Evolutionary conservation across 2,113 vertebrate genomes (phyloP), one percentile per base, ranked within the genome.

Genomic region (Galbula dea): DNA sequence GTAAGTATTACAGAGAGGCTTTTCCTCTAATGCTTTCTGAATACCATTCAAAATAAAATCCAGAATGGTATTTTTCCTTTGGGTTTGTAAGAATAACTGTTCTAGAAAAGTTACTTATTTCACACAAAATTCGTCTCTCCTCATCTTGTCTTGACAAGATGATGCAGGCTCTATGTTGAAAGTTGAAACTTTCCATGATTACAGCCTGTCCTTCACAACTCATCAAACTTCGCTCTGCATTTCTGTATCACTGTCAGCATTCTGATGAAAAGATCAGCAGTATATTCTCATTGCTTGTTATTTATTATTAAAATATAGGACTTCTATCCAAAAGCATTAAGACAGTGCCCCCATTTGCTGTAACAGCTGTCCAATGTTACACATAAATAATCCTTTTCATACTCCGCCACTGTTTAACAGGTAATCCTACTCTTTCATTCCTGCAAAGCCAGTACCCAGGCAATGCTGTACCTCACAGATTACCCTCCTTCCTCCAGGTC

Each of bases 191-290:
- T 49, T 49, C 41, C 41, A 36, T 18, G 30, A 49, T 27, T 72
- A 65, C 16, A 52, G 29, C 24, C 19, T 43, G 19, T 63, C 21
- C 18, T 77, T 71, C 45, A n/a, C 66, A 78, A 46, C 24, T 67
- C 4, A 1, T n/a, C 2, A 1, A 79, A 79, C 52, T 24, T 59
- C 0, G 1, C 45, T 66, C 66, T 15, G 7, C n/a, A 59, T 59
- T 79, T 90, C 52, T 39, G 45, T 11, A 30, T 52, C 29, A 45
- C 41, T 21, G 16, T 54, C 67, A 90, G 39, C 16, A 67, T 20
- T 18, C 24, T 68, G 37, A 67, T 54, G 20, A 74, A 80, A 41
- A 48, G 39, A 73, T 45, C 43, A 58, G 58, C 11, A 67, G 34
- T 34, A 71, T 36, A 45, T 48, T 41, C 52, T 55, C 37, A 46